Conservation (phyloP, 2,888 invertebrate species). For the Protodeltote pygarga region DNA sequence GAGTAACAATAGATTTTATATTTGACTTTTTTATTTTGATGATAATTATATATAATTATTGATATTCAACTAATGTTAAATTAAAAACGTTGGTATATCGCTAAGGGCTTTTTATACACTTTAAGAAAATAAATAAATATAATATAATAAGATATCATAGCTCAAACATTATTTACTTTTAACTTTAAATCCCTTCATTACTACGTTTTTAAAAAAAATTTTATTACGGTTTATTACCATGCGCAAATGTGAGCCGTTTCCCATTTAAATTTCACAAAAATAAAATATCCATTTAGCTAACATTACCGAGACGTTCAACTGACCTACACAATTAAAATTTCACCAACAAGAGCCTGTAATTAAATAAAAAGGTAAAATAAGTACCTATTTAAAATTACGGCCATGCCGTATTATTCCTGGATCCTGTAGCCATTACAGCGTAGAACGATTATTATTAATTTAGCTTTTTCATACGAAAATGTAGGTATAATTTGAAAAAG, state of each 20-base stretch:
- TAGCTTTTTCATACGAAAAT: constrained; percentile 15
- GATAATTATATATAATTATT: too few species aligned
- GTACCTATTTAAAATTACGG: constrained; percentile 40
- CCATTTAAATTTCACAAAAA: constrained; percentile 35
- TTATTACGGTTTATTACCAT: constrained; percentile 36
- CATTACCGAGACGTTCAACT: constrained; percentile 36
- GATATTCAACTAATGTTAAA: too few species aligned
- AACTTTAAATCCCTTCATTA: constrained; percentile 13
- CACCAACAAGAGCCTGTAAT: constrained; percentile 32
- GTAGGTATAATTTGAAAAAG: constrained; percentile 11
- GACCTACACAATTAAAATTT: constrained; percentile 36
- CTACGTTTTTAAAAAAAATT: constrained; percentile 26
- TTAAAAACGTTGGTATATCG: too few species aligned
- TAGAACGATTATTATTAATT: constrained; percentile 35
- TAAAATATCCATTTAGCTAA: constrained; percentile 41
- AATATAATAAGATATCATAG: too few species aligned
- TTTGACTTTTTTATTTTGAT: too few species aligned
- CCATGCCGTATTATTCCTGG: constrained; percentile 12
- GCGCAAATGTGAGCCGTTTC: constrained; percentile 30
- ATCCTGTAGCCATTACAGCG: constrained; percentile 1
- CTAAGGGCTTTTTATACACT: too few species aligned
- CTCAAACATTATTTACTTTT: too few species aligned
- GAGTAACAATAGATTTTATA: too few species aligned
- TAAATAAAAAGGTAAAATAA: constrained; percentile 46
- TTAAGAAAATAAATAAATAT: too few species aligned